A percentile compares a stretch with the other conserved stretches of the same genome.
phyloP scores from a whole-genome alignment of 2,888 invertebrate genomes.

The Lochmaea capreae region DNA sequence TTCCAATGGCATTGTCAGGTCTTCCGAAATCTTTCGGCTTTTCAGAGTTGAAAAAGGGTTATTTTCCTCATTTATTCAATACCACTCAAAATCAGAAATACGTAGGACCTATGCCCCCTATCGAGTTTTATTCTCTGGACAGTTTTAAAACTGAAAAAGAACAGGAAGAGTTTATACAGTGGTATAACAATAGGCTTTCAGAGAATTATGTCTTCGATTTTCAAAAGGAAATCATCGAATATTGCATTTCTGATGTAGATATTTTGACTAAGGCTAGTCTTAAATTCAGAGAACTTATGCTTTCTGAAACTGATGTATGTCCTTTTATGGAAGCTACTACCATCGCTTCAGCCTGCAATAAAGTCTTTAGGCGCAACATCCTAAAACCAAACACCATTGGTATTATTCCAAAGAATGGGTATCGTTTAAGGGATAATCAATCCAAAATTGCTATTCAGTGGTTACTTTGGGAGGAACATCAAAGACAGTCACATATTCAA shows the following conservation, averaged over 20 bases:
- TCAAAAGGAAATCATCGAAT: constrained; percentile 49
- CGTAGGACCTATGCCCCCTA: constrained; percentile 30
- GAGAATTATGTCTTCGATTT: constrained; percentile 52
- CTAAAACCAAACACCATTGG: constrained; percentile 51
- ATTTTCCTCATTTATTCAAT: constrained; percentile 49
- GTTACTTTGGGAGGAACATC: constrained; percentile 40
- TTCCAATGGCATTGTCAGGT: constrained; percentile 44
- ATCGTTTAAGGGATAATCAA: constrained; percentile 45
- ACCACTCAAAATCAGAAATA: constrained; percentile 32
- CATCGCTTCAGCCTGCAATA: constrained; percentile 51
- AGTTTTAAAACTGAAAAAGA: constrained; percentile 10
- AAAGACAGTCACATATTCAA: too few species aligned
- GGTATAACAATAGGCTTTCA: constrained; percentile 31
- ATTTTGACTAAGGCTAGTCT: constrained; percentile 28
- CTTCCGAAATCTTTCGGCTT: constrained; percentile 43
- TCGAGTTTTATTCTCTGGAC: constrained; percentile 32
- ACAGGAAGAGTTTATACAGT: constrained; percentile 23
- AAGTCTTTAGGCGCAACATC: constrained; percentile 50
- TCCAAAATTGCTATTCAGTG: constrained; percentile 36
- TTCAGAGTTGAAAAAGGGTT: constrained; percentile 42
- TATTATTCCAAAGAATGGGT: constrained; percentile 52
- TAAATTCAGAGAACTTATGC: constrained; percentile 31
- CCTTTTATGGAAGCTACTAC: constrained; percentile 53
- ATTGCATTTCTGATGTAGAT: constrained; percentile 48
- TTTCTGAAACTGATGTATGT: constrained; percentile 8